Base-by-base conservation (phyloP, 2,797 vertebrate species). In the Catostomus latipinnis region DNA sequence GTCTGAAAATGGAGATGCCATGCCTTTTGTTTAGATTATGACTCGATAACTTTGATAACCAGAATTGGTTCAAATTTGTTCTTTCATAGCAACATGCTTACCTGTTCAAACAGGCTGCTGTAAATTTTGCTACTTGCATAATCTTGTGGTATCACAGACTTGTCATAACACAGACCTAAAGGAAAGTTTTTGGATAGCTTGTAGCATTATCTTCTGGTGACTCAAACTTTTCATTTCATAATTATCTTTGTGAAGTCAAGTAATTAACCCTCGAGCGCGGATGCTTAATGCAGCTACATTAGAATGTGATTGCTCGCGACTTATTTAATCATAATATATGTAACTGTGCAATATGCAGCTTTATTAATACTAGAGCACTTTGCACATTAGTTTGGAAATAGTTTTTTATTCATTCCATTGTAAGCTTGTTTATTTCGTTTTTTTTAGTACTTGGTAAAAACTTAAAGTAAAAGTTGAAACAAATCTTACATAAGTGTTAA, bases 21-120 rank as follows among this genome's bases (percentile, higher is more conserved):
- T 10, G 57, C 2, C 45, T 81, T 49, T 75, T 82, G 81, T 81
- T 76, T 85, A 62, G 67, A 48, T 78, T 75, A 71, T 81, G 71
- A 81, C 78, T 82, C 60, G 13, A n/a, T 18, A 18, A 18, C 16
- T 18, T 49, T 63, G 9, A 66, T 8, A 70, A 67, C 12, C 69
- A 54, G 67, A 70, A 34, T 71, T 82, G 34, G 12, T 48, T 11
- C 57, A 69, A 12, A 61, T 53, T 67, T 67, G 57, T 5, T 49
- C 53, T 66, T 74, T 34, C 34, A 65, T 74, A 82, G 46, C 65
- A 48, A 1, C 14, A 49, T 61, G 53, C 79, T 76, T 81, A 63
- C 63, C 63, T 74, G 67, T 74, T 76, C 82, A 83, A 80, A 80
- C 63, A 71, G 61, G 75, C 22, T 34, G 34, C 34, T 34, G 2